Evolutionary conservation across 53 echinoderm and acorn worm genomes (phyloP), one percentile per base, ranked within the genome.

Genomic region (Echinarachnius parma): DNA sequence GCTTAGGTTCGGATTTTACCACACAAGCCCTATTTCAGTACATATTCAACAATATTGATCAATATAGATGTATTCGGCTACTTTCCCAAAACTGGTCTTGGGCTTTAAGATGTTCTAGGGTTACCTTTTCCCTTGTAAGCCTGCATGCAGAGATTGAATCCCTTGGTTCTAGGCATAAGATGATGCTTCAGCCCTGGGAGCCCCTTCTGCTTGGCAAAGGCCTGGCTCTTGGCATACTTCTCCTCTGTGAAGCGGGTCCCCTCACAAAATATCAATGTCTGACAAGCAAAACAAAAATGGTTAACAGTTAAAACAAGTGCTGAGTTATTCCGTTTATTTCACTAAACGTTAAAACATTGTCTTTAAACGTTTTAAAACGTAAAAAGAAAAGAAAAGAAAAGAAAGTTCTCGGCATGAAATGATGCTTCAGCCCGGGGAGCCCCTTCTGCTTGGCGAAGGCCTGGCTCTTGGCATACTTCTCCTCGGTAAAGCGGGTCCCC

Each of bases 181-280:
- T 90, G 90, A 52, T 94, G 87, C 49, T 94, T 94, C 2, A 94
- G 61, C 13, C 81, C 72, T 21, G 75, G 78, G n/a, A 87, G 48
- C 16, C 90, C 87, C 36, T 90, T 90, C 36, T 87, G 62, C 39
- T 61, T 57, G 3, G 95, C 95, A 67, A 81, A 86, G 15, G 69
- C 87, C 9, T 84, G 76, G 28, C 90, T 81, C 75, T 94, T 90
- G 27, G 60, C 80, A 54, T 94, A 62, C 60, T 90, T 90, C 56
- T 87, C 90, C 23, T 75, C 71, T 9, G 95, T 94, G 61, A 66
- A 94, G 4, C 90, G 77, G 0, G 95, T 90, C 14, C 95, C 95
- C 54, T 94, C 95, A 67, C 95, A 94, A 64, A 87, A 94, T 48
- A 94, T 66, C 29, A 94, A 71, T 28, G 87, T 86, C 95, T 94